Evolutionary conservation across 1,140 invertebrate genomes (phyloP).

Genomic region (Calephelis virginiensis): DNA sequence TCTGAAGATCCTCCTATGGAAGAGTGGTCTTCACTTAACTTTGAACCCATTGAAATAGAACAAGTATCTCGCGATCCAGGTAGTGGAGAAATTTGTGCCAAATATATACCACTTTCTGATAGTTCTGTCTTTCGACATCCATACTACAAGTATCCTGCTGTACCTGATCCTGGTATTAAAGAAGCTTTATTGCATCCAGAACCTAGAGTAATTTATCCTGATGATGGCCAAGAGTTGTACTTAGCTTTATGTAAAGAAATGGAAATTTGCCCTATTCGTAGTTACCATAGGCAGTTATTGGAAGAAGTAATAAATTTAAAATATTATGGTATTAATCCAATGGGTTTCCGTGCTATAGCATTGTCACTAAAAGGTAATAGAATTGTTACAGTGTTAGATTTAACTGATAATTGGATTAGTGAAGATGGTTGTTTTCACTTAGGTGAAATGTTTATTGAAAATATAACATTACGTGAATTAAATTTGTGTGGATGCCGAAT

Average conservation of each 20-base stretch:
- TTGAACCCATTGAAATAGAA: constrained; percentile 39
- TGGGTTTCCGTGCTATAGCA: constrained; percentile 60
- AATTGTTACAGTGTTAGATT: constrained; percentile 53
- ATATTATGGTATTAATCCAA: constrained; percentile 70
- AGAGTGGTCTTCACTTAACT: constrained; percentile 54
- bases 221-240: constrained; percentile 69
- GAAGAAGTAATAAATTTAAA: constrained; percentile 61
- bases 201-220: constrained; percentile 47
- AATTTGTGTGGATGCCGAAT: constrained; percentile 71
- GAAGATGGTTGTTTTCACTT: constrained; percentile 65
- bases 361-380: constrained; percentile 61
- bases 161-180: constrained; percentile 72
- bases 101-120: constrained; percentile 61
- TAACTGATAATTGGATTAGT: constrained; percentile 71
- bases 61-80: constrained; percentile 47
- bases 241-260: constrained; percentile 63
- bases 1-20: constrained; percentile 44
- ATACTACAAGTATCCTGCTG: constrained; percentile 71
- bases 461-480: constrained; percentile 57
- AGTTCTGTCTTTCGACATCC: constrained; percentile 68
- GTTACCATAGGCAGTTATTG: constrained; percentile 56
- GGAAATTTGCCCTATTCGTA: constrained; percentile 58
- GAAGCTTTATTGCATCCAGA: constrained; percentile 62
- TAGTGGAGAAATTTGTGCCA: constrained; percentile 55
- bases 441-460: constrained; percentile 62